These are phyloP conservation scores for Gari tellinella DNA, from an alignment of 2,888 invertebrate species.

Conservation along the genomic window DNA sequence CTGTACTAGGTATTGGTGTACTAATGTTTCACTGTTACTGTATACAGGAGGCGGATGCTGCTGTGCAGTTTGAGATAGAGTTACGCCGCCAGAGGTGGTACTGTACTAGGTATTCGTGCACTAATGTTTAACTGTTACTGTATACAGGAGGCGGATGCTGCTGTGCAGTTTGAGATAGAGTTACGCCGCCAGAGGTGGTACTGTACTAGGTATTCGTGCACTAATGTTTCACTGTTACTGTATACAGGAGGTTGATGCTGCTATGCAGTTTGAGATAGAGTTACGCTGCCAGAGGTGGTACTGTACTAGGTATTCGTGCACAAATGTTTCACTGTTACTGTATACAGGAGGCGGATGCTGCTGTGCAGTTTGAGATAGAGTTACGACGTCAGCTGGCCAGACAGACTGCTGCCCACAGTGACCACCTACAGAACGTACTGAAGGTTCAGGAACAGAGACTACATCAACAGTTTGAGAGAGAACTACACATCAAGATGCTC, in stretches of 20 bases:
- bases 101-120: no score
- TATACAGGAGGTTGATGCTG: slow-evolving; percentile 76
- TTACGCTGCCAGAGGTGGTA: slow-evolving; percentile 88
- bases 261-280: slow-evolving; percentile 87
- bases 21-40: no score
- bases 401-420: slow-evolving; percentile 94
- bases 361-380: slow-evolving; percentile 87
- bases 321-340: no score
- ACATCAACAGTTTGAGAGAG: slow-evolving; percentile 83
- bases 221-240: no score
- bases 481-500: slow-evolving; percentile 85
- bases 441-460: slow-evolving; percentile 87
- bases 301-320: no score
- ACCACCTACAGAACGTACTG: slow-evolving; percentile 87
- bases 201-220: no score
- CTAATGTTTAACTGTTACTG: no score
- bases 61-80: slow-evolving; percentile 87
- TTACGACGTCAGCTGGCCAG: slow-evolving; percentile 92
- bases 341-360: slow-evolving; percentile 74
- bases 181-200: slow-evolving; percentile 91
- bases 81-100: slow-evolving; percentile 91
- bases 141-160: slow-evolving; percentile 76
- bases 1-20: no score
- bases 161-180: slow-evolving; percentile 87
- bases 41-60: slow-evolving; percentile 76